Conservation (phyloP, 2,113 vertebrate species). For the Ia io region DNA sequence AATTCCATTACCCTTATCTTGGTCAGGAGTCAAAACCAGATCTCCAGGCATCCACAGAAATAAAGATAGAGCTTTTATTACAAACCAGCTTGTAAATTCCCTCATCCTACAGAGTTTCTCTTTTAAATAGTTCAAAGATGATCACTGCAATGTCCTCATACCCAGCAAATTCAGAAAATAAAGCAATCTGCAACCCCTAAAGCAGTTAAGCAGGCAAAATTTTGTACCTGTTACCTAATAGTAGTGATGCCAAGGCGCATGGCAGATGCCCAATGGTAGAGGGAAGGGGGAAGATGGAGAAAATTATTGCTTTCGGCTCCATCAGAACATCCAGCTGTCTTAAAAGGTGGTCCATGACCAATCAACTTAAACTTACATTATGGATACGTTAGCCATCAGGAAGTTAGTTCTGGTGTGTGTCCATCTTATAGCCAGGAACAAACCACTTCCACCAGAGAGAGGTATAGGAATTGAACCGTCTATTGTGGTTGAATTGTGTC, state of each 20-base stretch:
- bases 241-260: neutral
- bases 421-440: neutral
- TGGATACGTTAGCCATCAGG: neutral
- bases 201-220: neutral
- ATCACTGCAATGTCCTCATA: neutral
- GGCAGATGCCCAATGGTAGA: neutral
- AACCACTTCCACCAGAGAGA: neutral
- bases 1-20: neutral
- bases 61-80: neutral
- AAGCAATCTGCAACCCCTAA: neutral
- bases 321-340: neutral
- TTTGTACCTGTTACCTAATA: neutral
- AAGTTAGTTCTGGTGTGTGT: neutral
- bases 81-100: neutral
- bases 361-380: too few species aligned
- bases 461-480: neutral
- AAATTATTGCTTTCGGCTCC: neutral
- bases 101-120: neutral
- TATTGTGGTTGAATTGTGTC: neutral
- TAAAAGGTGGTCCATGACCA: too few species aligned
- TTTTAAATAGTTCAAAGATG: neutral
- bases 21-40: neutral
- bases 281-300: neutral
- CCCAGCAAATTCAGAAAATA: neutral
- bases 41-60: neutral